phyloP scores from a whole-genome alignment of 2,113 vertebrate genomes.

The Chloropsis hardwickii region DNA sequence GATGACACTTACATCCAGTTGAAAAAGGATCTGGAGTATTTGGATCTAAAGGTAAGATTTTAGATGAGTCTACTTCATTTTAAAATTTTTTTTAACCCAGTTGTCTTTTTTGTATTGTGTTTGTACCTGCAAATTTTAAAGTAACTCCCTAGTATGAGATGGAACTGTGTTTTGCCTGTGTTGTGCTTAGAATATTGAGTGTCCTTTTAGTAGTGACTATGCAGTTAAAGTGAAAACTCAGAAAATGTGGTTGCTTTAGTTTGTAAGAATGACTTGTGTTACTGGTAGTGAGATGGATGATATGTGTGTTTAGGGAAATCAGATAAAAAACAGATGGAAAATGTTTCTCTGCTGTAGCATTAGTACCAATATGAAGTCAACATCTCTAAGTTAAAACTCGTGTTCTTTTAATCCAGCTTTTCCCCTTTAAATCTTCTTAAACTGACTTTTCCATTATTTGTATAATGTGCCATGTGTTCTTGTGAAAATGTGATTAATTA shows the following conservation, averaged over 20 bases:
- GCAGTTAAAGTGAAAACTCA: neutral
- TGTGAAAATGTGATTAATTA: neutral
- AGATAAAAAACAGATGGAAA: neutral
- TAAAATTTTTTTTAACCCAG: neutral
- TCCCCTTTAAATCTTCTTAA: neutral
- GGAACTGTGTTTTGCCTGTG: neutral
- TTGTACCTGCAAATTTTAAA: neutral
- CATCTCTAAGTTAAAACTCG: neutral
- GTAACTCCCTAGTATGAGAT: neutral
- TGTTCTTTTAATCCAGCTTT: neutral
- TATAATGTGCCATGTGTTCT: neutral
- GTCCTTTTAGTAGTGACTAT: neutral
- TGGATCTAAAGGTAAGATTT: conserved; percentile 93
- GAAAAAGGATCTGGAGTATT: conserved; percentile 98
- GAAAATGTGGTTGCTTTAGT: neutral
- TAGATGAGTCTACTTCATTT: neutral
- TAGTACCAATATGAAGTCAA: neutral
- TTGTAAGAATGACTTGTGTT: neutral
- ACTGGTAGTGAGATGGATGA: neutral
- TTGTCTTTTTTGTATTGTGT: neutral
- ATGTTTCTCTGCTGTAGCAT: neutral
- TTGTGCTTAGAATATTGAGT: neutral
- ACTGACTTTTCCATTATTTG: neutral
- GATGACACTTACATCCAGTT: conserved; percentile 97
- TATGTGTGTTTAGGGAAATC: neutral